Evolutionary conservation across 2,113 vertebrate species (phyloP).

Genomic region (Stercorarius parasiticus): DNA sequence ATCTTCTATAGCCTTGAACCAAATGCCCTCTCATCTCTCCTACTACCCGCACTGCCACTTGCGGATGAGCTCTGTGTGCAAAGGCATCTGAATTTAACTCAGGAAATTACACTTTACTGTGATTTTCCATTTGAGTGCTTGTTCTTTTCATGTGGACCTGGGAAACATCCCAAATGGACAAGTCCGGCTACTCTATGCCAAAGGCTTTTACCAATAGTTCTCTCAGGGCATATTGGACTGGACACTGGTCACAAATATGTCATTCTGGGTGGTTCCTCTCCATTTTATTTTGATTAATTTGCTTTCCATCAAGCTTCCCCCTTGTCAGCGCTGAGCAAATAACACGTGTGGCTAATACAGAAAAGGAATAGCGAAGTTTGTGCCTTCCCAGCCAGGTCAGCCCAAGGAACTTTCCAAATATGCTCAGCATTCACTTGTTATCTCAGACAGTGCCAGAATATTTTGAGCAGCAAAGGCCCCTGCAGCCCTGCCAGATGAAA

Average conservation of each 20-base stretch:
- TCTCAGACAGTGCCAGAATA: neutral
- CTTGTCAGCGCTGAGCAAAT: neutral
- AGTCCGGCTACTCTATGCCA: too few species aligned
- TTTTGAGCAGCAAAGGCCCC: neutral
- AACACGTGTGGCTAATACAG: neutral
- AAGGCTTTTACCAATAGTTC: too few species aligned
- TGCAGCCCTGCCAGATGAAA: too few species aligned
- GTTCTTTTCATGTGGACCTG: neutral
- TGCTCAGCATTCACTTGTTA: neutral
- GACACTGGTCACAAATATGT: neutral
- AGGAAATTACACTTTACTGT: neutral
- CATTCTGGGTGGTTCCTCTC: neutral
- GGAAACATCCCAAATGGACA: too few species aligned
- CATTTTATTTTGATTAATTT: neutral
- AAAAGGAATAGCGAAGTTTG: neutral
- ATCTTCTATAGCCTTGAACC: neutral
- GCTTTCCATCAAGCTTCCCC: neutral
- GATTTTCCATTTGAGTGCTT: neutral
- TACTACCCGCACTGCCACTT: too few species aligned
- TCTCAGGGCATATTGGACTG: too few species aligned
- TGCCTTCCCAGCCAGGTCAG: neutral
- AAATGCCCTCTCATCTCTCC: neutral
- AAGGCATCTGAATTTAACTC: neutral
- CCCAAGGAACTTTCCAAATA: neutral
- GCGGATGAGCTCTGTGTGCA: neutral